phyloP scores from a whole-genome alignment of 2,888 invertebrate genomes.

The Allygus modestus region DNA sequence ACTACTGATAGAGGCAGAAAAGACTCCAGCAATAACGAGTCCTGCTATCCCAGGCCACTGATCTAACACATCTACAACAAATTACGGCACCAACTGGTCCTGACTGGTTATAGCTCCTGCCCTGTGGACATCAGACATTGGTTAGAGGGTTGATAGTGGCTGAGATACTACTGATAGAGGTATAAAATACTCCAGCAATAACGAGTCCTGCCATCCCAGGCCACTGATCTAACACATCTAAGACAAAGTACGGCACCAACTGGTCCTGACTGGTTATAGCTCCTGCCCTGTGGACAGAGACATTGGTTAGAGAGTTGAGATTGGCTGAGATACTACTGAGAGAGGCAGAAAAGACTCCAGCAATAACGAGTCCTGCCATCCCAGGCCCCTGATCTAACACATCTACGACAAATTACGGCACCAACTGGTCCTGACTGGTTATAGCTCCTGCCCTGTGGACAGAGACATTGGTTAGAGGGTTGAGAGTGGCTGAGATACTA shows the following conservation, averaged over 20 bases:
- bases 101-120: slow-evolving; percentile 72
- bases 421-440: slow-evolving; percentile 81
- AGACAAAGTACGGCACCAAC: slow-evolving; percentile 88
- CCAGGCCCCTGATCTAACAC: slow-evolving; percentile 85
- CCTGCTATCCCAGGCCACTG: slow-evolving; percentile 88
- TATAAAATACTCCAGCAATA: slow-evolving; percentile 92
- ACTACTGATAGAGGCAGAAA: slow-evolving; percentile 92
- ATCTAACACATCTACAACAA: slow-evolving; percentile 87
- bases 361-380: slow-evolving; percentile 89
- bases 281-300: slow-evolving; percentile 86
- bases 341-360: slow-evolving; percentile 92
- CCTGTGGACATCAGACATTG: slow-evolving; percentile 6
- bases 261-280: slow-evolving; percentile 76
- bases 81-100: slow-evolving; percentile 87
- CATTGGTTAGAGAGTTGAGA: slow-evolving; percentile 94
- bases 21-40: slow-evolving; percentile 90
- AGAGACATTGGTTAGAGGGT: not conserved
- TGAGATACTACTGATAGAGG: slow-evolving; percentile 92
- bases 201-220: slow-evolving; percentile 91
- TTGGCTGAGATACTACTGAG: slow-evolving; percentile 94
- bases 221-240: slow-evolving; percentile 84
- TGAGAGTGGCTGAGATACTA: no score
- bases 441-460: slow-evolving; percentile 50
- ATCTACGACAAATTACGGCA: slow-evolving; percentile 91
- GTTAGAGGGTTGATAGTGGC: slow-evolving; percentile 86